Conservation (phyloP, 1,140 invertebrate species). For the Drosophila saltans region DNA sequence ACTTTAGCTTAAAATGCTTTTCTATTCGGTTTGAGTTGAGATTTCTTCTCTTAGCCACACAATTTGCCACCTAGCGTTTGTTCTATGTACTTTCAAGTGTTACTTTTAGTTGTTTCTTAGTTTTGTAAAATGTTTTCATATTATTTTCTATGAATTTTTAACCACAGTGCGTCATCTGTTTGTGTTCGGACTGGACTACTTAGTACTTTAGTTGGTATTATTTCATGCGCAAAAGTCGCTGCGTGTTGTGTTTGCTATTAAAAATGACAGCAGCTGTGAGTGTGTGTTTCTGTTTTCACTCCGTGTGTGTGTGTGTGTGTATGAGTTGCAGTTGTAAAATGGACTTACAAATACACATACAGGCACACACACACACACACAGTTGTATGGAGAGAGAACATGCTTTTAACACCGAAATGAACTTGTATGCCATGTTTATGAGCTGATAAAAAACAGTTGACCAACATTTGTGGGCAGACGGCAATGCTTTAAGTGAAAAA, state of each 20-base stretch:
- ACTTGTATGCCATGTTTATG: conserved; percentile 78
- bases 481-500: conserved; percentile 9
- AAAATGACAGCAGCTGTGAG: conserved; percentile 69
- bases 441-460: conserved; percentile 81
- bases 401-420: conserved; percentile 78
- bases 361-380: conserved; percentile 25
- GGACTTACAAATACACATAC: conserved; percentile 35
- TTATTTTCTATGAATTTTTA: background rate
- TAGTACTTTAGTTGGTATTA: conserved; percentile 74
- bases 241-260: conserved; percentile 81
- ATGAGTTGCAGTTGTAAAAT: conserved; percentile 58
- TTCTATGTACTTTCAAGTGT: background rate
- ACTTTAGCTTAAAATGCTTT: no score
- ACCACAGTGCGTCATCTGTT: conserved; percentile 54
- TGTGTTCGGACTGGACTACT: conserved; percentile 60
- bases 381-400: conserved; percentile 53
- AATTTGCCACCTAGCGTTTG: background rate
- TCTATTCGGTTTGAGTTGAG: no score
- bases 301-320: conserved; percentile 7
- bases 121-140: background rate
- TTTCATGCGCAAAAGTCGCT: conserved; percentile 80
- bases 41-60: no score
- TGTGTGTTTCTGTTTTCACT: conserved; percentile 13
- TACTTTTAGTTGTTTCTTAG: background rate
- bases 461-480: conserved; percentile 61